Base-by-base conservation (phyloP, 1,140 invertebrate species). In the Macrotrachela quadricornifera region DNA sequence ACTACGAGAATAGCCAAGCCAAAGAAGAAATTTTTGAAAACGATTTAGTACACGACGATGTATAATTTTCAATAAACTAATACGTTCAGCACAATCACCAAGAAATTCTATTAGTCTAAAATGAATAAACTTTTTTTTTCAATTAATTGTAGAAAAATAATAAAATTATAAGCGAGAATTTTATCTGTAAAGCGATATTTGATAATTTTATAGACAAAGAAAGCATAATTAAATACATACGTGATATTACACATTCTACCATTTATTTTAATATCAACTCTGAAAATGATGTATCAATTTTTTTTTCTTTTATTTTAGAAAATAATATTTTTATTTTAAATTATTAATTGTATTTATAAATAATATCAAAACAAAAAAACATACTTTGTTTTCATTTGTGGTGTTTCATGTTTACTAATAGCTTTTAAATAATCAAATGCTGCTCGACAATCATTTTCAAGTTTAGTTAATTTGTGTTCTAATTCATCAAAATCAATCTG, bases 341-440 rank as follows among this genome's bases (percentile, higher is more conserved):
- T 13, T 46, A 1, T 6, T 2, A 41, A n/a, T 13, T n/a, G n/a
- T 6, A 6, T 41, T 41, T 41, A 41, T 41, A 13, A 13, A 6
- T 13, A 3, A n/a, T 9, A 39, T 39, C 8, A 9, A 39, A 9
- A 36, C 15, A 18, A 9, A 21, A 40, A 10, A 36, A 59, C 56
- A 52, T 68, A 79, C 76, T 86, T 87, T 40, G 80, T 78, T 71
- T 87, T 85, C 66, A 83, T 81, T 44, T 80, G 81, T 1, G 81
- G 82, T 37, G 71, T 81, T 63, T 95, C 90, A 67, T 95, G 86
- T 68, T 96, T 97, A 8, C 84, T 80, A 55, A 96, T 87, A 36
- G 84, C 76, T 72, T 91, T 90, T 56, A 97, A 76, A 68, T 95
- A 83, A 68, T 96, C 90, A 84, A 88, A 96, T 0, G 86, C 92